Evolutionary conservation across 2,797 vertebrate genomes (phyloP), one percentile per base, ranked within the genome.

Genomic region (Apogon hyalosoma): DNA sequence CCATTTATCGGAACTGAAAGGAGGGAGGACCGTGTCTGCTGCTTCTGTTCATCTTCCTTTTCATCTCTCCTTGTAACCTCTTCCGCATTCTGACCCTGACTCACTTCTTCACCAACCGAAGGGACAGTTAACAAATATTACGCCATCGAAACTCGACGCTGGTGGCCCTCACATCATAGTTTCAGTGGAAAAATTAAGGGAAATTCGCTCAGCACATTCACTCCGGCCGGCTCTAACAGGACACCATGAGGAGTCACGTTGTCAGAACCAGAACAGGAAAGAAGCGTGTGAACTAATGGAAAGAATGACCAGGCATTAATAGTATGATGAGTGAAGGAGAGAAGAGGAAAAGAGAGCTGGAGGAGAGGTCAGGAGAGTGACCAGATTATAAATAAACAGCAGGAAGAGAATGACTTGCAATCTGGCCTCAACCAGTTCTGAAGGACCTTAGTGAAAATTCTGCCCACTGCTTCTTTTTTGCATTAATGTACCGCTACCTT

Each of bases 1-100:
- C 28, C 53, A 49, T 82, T 88, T 89, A 71, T 77, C 66, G 73
- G 79, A 91, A 91, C 54, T 60, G 62, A 88, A 81, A 82, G 43
- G 55, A 74, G 69, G 58, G 80, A 77, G 67, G 64, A 66, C 49
- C 0, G 7, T 40, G 72, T 83, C 64, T 80, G 65, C 16, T 43
- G 73, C 77, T 51, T 71, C 52, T 51, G 24, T 68, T 73, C 39
- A 5, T 79, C 83, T 83, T 83, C 74, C 79, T 86, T 85, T 83
- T 89, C 80, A 78, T 87, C 83, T 79, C 50, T 67, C 62, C 62
- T 69, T 65, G 60, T 69, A 56, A 83, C 76, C 82, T 76, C 90
- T 95, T 95, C 94, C 93, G 87, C 90, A 89, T 94, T 94, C 62
- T 83, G 63, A 79, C 64, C 77, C 75, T 92, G 92, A 94, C 81